Base-by-base conservation (phyloP, 1,140 invertebrate genomes). In the Hycleus phaleratus region DNA sequence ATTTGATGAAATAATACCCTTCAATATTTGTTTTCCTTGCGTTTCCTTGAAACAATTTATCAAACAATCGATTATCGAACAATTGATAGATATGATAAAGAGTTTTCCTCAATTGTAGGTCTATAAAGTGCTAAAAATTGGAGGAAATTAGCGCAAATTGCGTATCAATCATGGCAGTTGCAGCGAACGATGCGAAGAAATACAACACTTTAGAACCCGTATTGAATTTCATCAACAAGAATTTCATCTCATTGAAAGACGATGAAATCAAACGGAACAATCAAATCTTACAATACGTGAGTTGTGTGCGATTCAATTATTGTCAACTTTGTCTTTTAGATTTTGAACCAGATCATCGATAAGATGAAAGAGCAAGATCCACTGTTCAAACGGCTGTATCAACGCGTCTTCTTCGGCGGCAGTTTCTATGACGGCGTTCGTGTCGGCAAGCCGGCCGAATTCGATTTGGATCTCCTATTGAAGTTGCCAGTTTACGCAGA, bases 381-480 rank as follows among this genome's bases (percentile, higher is more conserved):
- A 24, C 48, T 76, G 4, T 76, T 76, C 49, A 44, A 54, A 10
- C 52, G 54, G 43, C 7, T 67, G 1, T 74, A 61, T 50, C 63
- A 67, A 12, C 53, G 70, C 61, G 69, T 74, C 3, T 73, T 75
- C 58, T 79, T 73, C 48, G 76, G 73, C 3, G 80, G 80, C 0
- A 81, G 79, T 59, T 79, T 74, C 24, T 79, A 76, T 54, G 79
- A 82, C 59, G 71, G 71, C 4, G 74, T 79, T 10, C 79, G 76
- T 65, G 73, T 80, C 7, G 74, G 73, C 0, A 72, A 71, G 39
- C 73, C 80, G 2, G 74, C 79, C 59, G 80, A 82, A 62, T 81
- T 76, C 61, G 80, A 81, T 68, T 68, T 82, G 59, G 74, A 80
- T 67, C 67, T 81, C 3, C 68, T 79, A 6, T 71, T 81, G 7